Evolutionary conservation across 2,113 vertebrate genomes (phyloP).

Genomic region (Percina caprodes): DNA sequence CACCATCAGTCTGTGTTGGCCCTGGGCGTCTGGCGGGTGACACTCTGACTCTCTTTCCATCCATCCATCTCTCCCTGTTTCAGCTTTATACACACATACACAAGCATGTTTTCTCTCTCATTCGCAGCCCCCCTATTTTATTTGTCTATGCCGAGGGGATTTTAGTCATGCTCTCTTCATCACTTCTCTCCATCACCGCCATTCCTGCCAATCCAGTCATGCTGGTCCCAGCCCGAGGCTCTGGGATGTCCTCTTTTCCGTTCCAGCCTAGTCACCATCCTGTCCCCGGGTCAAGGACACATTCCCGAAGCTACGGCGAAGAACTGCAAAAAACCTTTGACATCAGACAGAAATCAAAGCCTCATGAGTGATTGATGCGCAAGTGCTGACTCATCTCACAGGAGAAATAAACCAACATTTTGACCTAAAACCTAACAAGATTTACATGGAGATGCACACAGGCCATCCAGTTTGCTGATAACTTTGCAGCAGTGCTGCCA

Average conservation of each 20-base stretch:
- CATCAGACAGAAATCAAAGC: conserved; percentile 53
- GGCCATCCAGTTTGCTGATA: conserved; percentile 40
- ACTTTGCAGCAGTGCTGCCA: conserved; percentile 13
- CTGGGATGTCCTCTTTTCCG: conserved; percentile 54
- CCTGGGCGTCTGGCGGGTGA: conserved; percentile 70
- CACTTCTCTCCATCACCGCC: conserved; percentile 47
- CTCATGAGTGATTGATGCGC: conserved; percentile 83
- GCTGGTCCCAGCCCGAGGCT: conserved; percentile 55
- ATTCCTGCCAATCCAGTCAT: conserved; percentile 57
- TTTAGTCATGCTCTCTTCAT: conserved; percentile 59
- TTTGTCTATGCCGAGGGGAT: conserved; percentile 48
- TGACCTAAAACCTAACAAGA: conserved; percentile 73
- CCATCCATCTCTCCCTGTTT: conserved; percentile 44
- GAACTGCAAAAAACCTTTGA: conserved; percentile 55
- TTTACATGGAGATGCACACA: conserved; percentile 48
- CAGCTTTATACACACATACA: conserved; percentile 35
- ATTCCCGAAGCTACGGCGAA: conserved; percentile 42
- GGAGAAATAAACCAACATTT: conserved; percentile 74
- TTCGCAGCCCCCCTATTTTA: conserved; percentile 27
- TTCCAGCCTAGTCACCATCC: conserved; percentile 29
- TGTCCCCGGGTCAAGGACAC: conserved; percentile 70
- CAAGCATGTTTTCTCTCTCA: conserved; percentile 29
- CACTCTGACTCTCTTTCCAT: conserved; percentile 62
- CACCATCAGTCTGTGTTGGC: conserved; percentile 67
- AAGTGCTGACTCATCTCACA: conserved; percentile 80